These are phyloP conservation scores for Ichneumoninae sp. DNA, from an alignment of 2,888 invertebrate species.

Conservation along the genomic window DNA sequence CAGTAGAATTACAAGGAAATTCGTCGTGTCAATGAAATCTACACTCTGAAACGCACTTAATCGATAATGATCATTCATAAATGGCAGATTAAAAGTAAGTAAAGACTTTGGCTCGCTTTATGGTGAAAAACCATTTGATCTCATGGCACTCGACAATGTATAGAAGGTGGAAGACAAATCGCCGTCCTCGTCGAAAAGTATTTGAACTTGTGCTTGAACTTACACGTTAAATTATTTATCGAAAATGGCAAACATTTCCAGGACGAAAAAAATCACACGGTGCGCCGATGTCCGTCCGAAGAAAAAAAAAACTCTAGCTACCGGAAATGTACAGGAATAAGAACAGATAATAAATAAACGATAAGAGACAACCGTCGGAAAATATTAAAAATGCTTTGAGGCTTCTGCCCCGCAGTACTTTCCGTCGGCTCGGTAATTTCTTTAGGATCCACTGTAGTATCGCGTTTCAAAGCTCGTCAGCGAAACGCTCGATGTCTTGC, in stretches of 20 bases:
- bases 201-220: slow-evolving; percentile 7
- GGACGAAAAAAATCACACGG: not conserved
- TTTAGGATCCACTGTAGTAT: slow-evolving; percentile 77
- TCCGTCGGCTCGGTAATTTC: slow-evolving; percentile 64
- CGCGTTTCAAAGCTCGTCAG: slow-evolving; percentile 90
- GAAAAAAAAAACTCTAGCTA: slow-evolving; percentile 46
- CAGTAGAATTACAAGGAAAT: slow-evolving; percentile 24
- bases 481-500: slow-evolving; percentile 91
- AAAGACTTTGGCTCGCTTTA: slow-evolving; percentile 42
- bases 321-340: slow-evolving; percentile 67
- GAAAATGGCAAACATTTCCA: not conserved
- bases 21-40: slow-evolving; percentile 31
- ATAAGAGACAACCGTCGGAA: slow-evolving; percentile 70
- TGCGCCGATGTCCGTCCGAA: not conserved
- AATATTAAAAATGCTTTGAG: slow-evolving; percentile 70
- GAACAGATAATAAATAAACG: slow-evolving; percentile 70
- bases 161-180: slow-evolving; percentile 40
- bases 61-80: slow-evolving; percentile 4
- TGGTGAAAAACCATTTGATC: slow-evolving; percentile 9
- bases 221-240: not conserved
- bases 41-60: slow-evolving; percentile 10
- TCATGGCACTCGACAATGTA: slow-evolving; percentile 52
- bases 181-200: slow-evolving; percentile 11
- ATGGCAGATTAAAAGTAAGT: slow-evolving; percentile 26
- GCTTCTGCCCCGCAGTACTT: slow-evolving; percentile 62